Evolutionary conservation across 2,888 invertebrate species (phyloP), one percentile per base, ranked within the genome.

Genomic region (Dryomyza anilis): DNA sequence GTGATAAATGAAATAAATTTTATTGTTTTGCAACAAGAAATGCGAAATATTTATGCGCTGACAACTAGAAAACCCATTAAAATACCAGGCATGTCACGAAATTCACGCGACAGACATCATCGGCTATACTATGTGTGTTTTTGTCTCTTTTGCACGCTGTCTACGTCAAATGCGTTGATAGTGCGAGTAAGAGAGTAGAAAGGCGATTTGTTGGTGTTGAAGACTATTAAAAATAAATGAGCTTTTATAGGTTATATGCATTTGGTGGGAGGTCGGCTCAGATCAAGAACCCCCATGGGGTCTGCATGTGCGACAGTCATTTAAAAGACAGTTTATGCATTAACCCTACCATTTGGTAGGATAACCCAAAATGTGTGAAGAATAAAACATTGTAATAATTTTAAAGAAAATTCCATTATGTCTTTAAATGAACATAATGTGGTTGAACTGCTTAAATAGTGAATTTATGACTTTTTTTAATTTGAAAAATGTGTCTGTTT

Each of bases 41-140:
- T 66, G 66, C 58, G 56, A 67, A 67, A 67, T 63, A 66, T 66
- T 63, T 64, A 64, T 65, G 62, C 57, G 64, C 64, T 67, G 62
- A 67, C 62, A 62, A 67, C 65, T 65, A 63, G 65, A 65, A 65
- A 65, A 65, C 56, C 65, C 65, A 67, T 65, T 67, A 63, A 67
- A 67, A 65, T 67, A 56, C 64, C 67, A 52, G 67, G 64, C 60
- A 67, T 64, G 64, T 57, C 67, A 52, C 39, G 57, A 58, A 48
- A 30, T 36, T 50, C 53, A 57, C 57, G 39, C 53, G 50, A 55
- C 52, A 43, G n/a, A n/a, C n/a, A 55, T 46, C 36, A 25, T 19
- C 36, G 52, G 14, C 16, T 36, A n/a, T n/a, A n/a, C n/a, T n/a
- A n/a, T n/a, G n/a, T n/a, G n/a, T n/a, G n/a, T n/a, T n/a, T n/a